A percentile compares a stretch with the other conserved stretches of the same genome.
Conservation (phyloP, 2,888 invertebrate genomes). For the Nomada goodeniana region DNA sequence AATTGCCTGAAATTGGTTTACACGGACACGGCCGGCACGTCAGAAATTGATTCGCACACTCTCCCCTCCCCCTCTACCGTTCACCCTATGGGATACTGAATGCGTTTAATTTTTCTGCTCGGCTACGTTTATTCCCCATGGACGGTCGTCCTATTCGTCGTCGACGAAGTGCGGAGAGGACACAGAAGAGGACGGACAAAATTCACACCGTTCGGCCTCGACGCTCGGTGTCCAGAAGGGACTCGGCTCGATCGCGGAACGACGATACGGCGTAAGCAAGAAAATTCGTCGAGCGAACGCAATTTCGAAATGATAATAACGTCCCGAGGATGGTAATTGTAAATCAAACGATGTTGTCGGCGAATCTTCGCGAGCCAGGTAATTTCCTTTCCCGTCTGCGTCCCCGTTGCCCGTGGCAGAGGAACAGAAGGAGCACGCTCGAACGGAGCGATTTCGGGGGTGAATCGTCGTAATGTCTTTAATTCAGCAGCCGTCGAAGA, state of each 20-base stretch:
- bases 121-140: constrained; percentile 71
- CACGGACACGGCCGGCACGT: constrained; percentile 77
- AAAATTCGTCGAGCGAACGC: constrained; percentile 7
- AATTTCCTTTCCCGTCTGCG: constrained; percentile 19
- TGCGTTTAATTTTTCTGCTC: constrained; percentile 77
- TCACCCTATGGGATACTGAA: constrained; percentile 62
- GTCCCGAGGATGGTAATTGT: constrained; percentile 27
- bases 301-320: constrained; percentile 37
- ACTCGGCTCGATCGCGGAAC: neutral
- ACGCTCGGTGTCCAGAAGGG: neutral
- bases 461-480: constrained; percentile 76
- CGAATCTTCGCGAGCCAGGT: constrained; percentile 15
- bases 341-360: constrained; percentile 23
- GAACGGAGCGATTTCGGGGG: constrained; percentile 71
- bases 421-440: constrained; percentile 61
- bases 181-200: neutral
- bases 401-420: neutral
- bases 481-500: constrained; percentile 66
- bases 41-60: constrained; percentile 81
- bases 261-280: constrained; percentile 6
- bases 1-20: constrained; percentile 85
- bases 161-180: neutral
- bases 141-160: constrained; percentile 37
- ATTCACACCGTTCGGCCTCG: neutral
- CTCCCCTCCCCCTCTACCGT: constrained; percentile 22